These are phyloP conservation scores for Forbesichthys agassizii DNA, from an alignment of 2,113 vertebrate genomes.

Conservation along the genomic window DNA sequence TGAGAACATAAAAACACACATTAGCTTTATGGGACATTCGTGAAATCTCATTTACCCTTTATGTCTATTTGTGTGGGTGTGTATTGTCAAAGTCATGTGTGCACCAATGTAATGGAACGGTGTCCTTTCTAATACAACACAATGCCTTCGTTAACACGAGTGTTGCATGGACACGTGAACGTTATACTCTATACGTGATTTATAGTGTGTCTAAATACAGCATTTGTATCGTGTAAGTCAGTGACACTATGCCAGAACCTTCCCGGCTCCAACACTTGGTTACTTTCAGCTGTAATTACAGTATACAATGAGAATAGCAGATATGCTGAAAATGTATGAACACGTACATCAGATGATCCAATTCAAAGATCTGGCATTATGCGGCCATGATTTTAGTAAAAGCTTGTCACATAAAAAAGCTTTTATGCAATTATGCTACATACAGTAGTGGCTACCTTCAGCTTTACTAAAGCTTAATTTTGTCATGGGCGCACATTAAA, in stretches of 20 bases:
- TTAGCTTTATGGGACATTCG: background rate
- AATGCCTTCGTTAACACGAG: too few species aligned
- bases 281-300: conserved; percentile 25
- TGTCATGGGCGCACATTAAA: background rate
- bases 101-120: too few species aligned
- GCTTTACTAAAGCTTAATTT: background rate
- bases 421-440: background rate
- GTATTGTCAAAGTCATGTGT: too few species aligned
- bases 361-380: conserved; percentile 1
- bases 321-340: background rate
- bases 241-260: background rate
- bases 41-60: background rate
- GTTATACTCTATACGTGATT: conserved; percentile 1
- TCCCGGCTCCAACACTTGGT: conserved; percentile 14
- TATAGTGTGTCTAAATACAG: conserved; percentile 14
- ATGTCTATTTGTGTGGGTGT: background rate
- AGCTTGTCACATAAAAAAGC: background rate
- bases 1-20: background rate
- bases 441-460: background rate
- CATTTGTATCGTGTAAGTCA: conserved; percentile 6
- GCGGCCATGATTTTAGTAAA: conserved; percentile 4
- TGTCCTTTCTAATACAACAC: too few species aligned
- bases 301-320: background rate
- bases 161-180: background rate
- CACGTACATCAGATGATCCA: conserved; percentile 9